Conservation (phyloP, 92 coral and sea anemone species). For the Siderastrea siderea region DNA sequence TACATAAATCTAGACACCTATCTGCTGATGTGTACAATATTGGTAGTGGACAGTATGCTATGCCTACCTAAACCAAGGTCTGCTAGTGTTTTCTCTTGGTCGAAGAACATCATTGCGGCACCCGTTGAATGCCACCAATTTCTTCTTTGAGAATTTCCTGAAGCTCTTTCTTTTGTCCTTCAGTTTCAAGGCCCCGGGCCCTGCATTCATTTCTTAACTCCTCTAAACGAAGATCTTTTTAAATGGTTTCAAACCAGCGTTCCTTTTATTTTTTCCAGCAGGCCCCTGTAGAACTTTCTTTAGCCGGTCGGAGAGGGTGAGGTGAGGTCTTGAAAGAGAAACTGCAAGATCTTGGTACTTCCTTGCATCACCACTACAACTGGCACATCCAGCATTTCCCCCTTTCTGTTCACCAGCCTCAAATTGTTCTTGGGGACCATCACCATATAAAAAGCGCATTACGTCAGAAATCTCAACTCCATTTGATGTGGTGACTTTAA, state of each 20-base stretch:
- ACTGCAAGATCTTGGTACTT: constrained; percentile 50
- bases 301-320: constrained; percentile 49
- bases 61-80: too few relatives aligned
- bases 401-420: constrained; percentile 64
- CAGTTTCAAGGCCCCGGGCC: constrained; percentile 49
- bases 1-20: constrained; percentile 1
- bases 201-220: constrained; percentile 14
- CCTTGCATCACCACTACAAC: constrained; percentile 59
- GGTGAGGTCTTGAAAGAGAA: constrained; percentile 41
- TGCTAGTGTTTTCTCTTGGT: too few relatives aligned
- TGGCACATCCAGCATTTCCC: constrained; percentile 57
- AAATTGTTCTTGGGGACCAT: constrained; percentile 62
- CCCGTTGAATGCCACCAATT: constrained; percentile 53
- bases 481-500: not conserved
- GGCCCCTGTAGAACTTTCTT: not conserved
- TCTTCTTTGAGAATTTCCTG: not conserved
- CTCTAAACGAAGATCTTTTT: too few relatives aligned
- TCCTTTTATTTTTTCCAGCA: too few relatives aligned
- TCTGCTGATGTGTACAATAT: not conserved
- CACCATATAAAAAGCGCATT: constrained; percentile 69
- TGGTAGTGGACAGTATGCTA: not conserved
- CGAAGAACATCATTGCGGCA: not conserved
- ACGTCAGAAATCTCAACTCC: constrained; percentile 51
- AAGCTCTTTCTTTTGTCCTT: constrained; percentile 35
- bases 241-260: too few relatives aligned